A percentile compares a stretch with the other conserved stretches of the same genome.
These are phyloP conservation scores for Pachypanchax playfairii DNA, from an alignment of 2,113 vertebrate species.

Conservation along the genomic window DNA sequence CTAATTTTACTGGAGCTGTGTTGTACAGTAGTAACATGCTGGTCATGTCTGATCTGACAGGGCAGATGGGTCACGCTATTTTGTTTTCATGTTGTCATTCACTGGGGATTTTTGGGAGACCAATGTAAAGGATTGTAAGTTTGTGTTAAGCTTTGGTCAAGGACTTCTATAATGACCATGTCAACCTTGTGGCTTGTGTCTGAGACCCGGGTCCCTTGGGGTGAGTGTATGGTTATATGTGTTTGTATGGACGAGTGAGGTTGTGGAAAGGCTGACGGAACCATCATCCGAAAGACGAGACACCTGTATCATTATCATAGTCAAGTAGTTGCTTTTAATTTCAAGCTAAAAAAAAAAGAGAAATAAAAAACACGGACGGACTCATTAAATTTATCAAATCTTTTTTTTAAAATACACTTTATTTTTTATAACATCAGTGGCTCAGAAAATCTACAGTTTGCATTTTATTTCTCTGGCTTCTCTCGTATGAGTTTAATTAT, in stretches of 20 bases:
- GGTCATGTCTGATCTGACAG: slow-evolving; percentile 31
- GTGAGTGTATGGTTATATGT: slow-evolving; percentile 5
- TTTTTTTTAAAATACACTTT: slow-evolving; percentile 3
- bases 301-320: too few relatives aligned
- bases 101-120: slow-evolving; percentile 51
- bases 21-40: slow-evolving; percentile 33
- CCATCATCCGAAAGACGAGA: background rate
- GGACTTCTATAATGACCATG: slow-evolving; percentile 73
- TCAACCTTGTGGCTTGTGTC: slow-evolving; percentile 76
- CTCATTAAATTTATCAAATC: too few relatives aligned
- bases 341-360: too few relatives aligned
- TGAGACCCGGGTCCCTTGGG: slow-evolving; percentile 61
- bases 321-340: too few relatives aligned
- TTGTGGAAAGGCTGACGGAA: background rate
- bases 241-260: slow-evolving; percentile 6
- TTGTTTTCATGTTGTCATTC: slow-evolving; percentile 58
- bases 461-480: slow-evolving; percentile 39
- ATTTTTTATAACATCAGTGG: slow-evolving; percentile 31
- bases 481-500: slow-evolving; percentile 61
- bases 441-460: slow-evolving; percentile 43
- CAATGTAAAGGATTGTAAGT: slow-evolving; percentile 58
- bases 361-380: too few relatives aligned
- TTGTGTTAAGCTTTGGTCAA: slow-evolving; percentile 69
- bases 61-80: slow-evolving; percentile 28
- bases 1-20: slow-evolving; percentile 28